Base-by-base conservation (phyloP, 2,113 vertebrate genomes). In the Alaudala cheleensis region DNA sequence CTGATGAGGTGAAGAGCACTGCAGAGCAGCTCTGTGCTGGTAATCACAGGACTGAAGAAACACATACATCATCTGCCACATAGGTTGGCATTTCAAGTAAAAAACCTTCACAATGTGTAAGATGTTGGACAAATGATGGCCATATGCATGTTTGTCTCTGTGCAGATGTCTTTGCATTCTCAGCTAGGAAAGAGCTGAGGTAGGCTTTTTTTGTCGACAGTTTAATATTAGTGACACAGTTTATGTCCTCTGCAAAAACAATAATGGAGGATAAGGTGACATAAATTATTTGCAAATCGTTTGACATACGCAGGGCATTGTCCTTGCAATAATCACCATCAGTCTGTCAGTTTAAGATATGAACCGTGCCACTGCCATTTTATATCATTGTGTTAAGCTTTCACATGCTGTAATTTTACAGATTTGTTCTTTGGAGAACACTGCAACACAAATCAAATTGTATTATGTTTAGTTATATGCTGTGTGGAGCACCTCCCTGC, bases 11-110 rank as follows among this genome's bases (percentile, higher is more conserved):
- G 99, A 99, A 98, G 98, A 99, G 98, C 98, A 98, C 98, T 97
- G 98, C 98, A 98, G 98, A 97, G 98, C 98, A 98, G 98, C 98
- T 98, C 98, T 97, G 98, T 98, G 98, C 98, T 98, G 98, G 99
- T 99, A 99, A 99, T 99, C 99, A 99, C 99, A 98, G 98, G 98
- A 98, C 99, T 99, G 99, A 98, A 99, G 99, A 99, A 99, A 99
- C 99, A 99, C 99, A 99, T 99, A 99, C 98, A 99, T 99, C 99
- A 99, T 99, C 98, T 98, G 98, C 98, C 99, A 99, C 98, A 97
- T 97, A 98, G 99, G 98, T 98, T 99, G 99, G 99, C 98, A 98
- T 98, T 98, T 98, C 98, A 98, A 99, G 99, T 98, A 98, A 99
- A 99, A 98, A 99, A 98, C 98, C 98, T 99, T 99, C 99, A 99